phyloP scores from a whole-genome alignment of 2,113 vertebrate genomes.

The Arothron firmamentum region DNA sequence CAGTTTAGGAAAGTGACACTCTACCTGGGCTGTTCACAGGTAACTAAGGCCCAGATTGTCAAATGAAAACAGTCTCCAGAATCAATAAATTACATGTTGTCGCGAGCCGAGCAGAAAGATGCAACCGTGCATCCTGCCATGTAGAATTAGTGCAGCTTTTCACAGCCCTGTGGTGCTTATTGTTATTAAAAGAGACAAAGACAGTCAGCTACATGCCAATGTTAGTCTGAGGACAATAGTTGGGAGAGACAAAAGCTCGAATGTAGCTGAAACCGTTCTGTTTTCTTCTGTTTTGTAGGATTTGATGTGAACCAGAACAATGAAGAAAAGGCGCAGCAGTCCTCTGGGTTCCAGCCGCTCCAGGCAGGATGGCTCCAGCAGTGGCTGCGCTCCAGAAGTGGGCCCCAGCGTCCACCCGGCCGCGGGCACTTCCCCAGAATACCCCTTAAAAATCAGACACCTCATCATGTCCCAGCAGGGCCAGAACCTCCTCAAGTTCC shows the following conservation, averaged over 20 bases:
- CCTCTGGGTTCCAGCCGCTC: slow-evolving; percentile 41
- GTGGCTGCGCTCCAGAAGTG: background rate
- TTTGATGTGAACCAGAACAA: slow-evolving; percentile 11
- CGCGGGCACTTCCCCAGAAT: slow-evolving; percentile 7
- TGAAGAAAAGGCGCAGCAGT: slow-evolving; percentile 60
- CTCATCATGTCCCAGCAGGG: slow-evolving; percentile 83
- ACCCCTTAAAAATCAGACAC: slow-evolving; percentile 67
- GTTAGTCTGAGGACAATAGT: too few species aligned
- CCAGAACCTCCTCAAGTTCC: slow-evolving; percentile 84
- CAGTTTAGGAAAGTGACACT: background rate
- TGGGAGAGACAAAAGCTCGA: too few species aligned
- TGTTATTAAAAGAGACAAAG: too few species aligned
- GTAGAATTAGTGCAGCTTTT: background rate
- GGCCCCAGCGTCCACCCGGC: background rate
- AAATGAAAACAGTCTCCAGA: background rate
- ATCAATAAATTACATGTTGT: background rate
- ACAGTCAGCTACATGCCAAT: too few species aligned
- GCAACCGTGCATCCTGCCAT: background rate
- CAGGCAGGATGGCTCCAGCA: slow-evolving; percentile 11
- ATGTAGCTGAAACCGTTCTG: too few species aligned
- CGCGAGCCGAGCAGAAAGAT: too few species aligned
- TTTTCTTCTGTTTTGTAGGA: too few species aligned
- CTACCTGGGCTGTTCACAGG: background rate
- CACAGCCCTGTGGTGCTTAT: too few species aligned
- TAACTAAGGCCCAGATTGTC: background rate